Percentiles rank a stretch among this genome's conserved stretches.
These are phyloP conservation scores for Venustaconcha ellipsiformis DNA, from an alignment of 1,140 invertebrate genomes.

Conservation along the genomic window DNA sequence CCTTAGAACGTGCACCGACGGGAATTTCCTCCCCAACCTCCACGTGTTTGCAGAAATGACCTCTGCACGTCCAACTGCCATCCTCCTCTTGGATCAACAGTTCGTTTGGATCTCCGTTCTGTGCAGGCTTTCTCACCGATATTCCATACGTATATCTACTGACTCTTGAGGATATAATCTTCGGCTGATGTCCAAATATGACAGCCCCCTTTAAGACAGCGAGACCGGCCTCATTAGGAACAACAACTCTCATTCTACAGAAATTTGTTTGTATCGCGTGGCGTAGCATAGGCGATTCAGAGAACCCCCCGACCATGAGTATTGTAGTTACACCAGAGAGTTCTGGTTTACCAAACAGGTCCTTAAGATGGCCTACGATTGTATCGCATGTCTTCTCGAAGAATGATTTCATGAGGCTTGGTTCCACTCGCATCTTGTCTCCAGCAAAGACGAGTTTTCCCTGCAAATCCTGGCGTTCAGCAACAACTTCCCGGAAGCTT, in stretches of 20 bases:
- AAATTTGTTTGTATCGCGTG: not conserved
- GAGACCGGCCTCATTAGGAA: not conserved
- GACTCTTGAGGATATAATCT: not conserved
- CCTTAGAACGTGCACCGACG: not conserved
- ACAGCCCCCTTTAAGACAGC: not conserved
- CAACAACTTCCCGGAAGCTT: not conserved
- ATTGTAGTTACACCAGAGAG: not conserved
- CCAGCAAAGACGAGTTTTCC: not conserved
- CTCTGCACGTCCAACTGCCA: not conserved
- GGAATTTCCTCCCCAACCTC: not conserved
- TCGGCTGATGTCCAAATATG: not conserved
- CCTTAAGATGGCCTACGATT: not conserved
- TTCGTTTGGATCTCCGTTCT: not conserved
- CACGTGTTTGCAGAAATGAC: not conserved
- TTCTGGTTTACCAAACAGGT: not conserved
- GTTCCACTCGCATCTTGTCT: not conserved
- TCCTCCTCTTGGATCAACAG: too few relatives aligned
- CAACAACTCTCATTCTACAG: not conserved
- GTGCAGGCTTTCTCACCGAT: not conserved
- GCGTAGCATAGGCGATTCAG: not conserved
- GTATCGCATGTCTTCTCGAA: not conserved
- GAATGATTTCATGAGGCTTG: not conserved
- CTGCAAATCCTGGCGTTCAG: not conserved
- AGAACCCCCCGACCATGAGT: not conserved
- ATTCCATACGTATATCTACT: conserved; percentile 4